Conservation (phyloP, 1,140 invertebrate species). For the Leptopilina boulardi region DNA sequence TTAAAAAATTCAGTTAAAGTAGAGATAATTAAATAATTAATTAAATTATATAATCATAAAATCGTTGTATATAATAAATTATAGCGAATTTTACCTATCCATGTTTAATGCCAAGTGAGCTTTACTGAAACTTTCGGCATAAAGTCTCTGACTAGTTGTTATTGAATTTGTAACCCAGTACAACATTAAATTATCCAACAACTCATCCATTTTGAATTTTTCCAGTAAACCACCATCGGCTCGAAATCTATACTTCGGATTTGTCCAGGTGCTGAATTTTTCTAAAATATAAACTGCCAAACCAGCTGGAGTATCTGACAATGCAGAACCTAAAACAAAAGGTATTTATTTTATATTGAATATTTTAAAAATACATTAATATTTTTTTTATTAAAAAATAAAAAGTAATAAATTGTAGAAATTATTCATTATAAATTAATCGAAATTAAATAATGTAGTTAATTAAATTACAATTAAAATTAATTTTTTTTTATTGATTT, state of each 20-base stretch:
- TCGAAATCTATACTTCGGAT: constrained; percentile 76
- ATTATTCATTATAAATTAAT: no score
- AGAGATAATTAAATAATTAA: no score
- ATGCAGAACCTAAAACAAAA: constrained; percentile 76
- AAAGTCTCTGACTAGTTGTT: constrained; percentile 85
- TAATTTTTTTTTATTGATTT: no score
- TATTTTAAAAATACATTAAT: no score
- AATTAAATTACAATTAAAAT: not conserved
- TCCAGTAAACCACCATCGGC: constrained; percentile 85
- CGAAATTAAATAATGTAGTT: no score
- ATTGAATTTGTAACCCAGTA: constrained; percentile 89
- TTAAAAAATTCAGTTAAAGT: no score
- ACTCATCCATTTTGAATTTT: constrained; percentile 82
- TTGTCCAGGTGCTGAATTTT: constrained; percentile 89
- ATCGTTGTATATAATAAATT: no score
- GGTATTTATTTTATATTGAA: no score
- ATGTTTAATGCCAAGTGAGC: constrained; percentile 68
- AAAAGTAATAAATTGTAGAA: no score
- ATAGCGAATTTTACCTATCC: constrained; percentile 72
- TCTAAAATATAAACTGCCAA: constrained; percentile 90
- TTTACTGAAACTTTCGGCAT: constrained; percentile 80
- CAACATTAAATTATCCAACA: constrained; percentile 92
- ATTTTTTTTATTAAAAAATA: not conserved
- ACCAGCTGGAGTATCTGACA: constrained; percentile 83
- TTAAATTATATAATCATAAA: no score